Base-by-base conservation (phyloP, 2,113 vertebrate species). In the Siniperca chuatsi region DNA sequence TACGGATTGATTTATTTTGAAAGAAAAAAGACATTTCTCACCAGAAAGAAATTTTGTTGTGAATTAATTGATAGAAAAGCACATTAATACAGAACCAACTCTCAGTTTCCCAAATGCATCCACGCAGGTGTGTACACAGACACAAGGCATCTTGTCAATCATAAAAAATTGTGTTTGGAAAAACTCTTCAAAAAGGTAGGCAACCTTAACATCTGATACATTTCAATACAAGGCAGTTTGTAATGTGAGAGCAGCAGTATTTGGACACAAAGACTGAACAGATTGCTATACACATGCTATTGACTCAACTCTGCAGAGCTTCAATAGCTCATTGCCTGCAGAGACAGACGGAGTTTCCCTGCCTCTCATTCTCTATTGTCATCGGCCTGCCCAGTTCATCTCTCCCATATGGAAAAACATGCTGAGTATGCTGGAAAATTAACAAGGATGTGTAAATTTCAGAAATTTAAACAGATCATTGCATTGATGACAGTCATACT, bases 231-330 rank as follows among this genome's bases (percentile, higher is more conserved):
- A 54, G 29, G 54, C 29, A 29, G 42, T 61, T 40, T 62, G 29
- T 16, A 35, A 42, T 40, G 71, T 40, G 68, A 50, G 76, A 74
- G 44, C 67, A 57, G 71, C 78, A 52, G 71, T 52, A 69, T 85
- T 77, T 75, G 73, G 79, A 55, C 82, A 86, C 61, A 77, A 69
- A 78, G 81, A 46, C 23, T 18, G 69, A 90, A 82, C 88, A 90
- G 86, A 92, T 92, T 92, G 86, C 65, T 12, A 16, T 83, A 84
- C 89, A 89, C 81, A 87, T 82, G 71, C 83, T 86, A 84, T 82
- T 90, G 91, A 92, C 84, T 86, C 85, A 87, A 84, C 83, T 87
- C 85, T 68, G 80, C 83, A 57, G 87, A 87, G 78, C 83, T 84
- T 65, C 85, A 78, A 82, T 75, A 85, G 82, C 83, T 82, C 75